These are phyloP conservation scores for Aptenodytes patagonicus DNA, from an alignment of 2,113 vertebrate species.

Conservation along the genomic window DNA sequence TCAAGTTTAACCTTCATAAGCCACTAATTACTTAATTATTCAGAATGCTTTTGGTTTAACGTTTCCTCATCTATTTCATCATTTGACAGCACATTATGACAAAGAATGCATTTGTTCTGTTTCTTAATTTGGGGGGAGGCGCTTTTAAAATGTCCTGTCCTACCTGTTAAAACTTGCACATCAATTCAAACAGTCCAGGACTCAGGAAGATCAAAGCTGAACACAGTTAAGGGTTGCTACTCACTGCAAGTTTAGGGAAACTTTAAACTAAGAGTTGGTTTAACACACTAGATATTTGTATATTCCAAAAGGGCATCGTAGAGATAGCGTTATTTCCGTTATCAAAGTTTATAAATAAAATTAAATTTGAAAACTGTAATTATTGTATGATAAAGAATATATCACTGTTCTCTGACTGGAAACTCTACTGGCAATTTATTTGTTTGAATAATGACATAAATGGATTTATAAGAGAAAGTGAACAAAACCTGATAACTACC, in stretches of 20 bases:
- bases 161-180: neutral
- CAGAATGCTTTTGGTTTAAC: neutral
- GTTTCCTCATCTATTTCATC: neutral
- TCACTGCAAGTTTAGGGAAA: neutral
- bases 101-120: neutral
- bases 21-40: neutral
- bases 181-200: neutral
- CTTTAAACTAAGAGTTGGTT: neutral
- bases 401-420: neutral
- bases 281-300: neutral
- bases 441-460: neutral
- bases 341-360: neutral
- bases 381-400: neutral
- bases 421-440: neutral
- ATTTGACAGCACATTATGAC: neutral
- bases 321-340: neutral
- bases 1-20: neutral
- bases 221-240: neutral
- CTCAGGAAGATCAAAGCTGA: neutral
- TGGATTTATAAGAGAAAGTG: neutral
- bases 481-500: constrained; percentile 2
- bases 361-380: neutral
- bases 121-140: neutral
- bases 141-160: neutral
- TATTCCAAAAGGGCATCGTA: neutral